Conservation (phyloP, 53 echinoderm and acorn worm species). For the Stichopus horrens region DNA sequence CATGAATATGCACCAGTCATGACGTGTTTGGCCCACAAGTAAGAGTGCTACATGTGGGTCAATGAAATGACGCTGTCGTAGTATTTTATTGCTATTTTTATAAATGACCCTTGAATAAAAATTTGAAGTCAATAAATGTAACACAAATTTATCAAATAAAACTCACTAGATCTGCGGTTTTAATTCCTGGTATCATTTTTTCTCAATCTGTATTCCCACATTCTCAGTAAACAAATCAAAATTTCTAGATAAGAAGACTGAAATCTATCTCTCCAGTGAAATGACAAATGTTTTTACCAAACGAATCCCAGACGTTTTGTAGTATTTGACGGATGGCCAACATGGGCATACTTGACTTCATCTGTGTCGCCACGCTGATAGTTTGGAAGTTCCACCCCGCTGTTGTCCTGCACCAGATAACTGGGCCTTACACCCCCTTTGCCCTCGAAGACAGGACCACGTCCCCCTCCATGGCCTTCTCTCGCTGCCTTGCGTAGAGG, state of each 20-base stretch:
- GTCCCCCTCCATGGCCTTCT: slow-evolving; percentile 93
- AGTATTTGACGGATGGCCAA: slow-evolving; percentile 80
- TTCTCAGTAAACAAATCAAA: not conserved
- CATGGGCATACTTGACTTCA: slow-evolving; percentile 81
- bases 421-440: slow-evolving; percentile 95
- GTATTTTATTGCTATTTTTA: no score
- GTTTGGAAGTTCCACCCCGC: slow-evolving; percentile 83
- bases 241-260: not conserved
- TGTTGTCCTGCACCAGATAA: slow-evolving; percentile 80
- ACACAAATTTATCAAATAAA: no score
- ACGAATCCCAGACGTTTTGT: slow-evolving; percentile 91
- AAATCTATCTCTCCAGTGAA: not conserved
- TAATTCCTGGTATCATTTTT: not conserved
- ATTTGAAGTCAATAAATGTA: no score
- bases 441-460: slow-evolving; percentile 93
- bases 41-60: no score
- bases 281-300: slow-evolving; percentile 55
- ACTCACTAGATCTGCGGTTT: no score
- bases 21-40: no score
- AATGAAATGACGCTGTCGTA: no score
- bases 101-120: no score
- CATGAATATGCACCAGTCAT: no score
- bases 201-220: not conserved
- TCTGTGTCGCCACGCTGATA: slow-evolving; percentile 89
- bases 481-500: slow-evolving; percentile 88